Conservation (phyloP, 2,797 vertebrate species). For the Cheirogaleus major region DNA sequence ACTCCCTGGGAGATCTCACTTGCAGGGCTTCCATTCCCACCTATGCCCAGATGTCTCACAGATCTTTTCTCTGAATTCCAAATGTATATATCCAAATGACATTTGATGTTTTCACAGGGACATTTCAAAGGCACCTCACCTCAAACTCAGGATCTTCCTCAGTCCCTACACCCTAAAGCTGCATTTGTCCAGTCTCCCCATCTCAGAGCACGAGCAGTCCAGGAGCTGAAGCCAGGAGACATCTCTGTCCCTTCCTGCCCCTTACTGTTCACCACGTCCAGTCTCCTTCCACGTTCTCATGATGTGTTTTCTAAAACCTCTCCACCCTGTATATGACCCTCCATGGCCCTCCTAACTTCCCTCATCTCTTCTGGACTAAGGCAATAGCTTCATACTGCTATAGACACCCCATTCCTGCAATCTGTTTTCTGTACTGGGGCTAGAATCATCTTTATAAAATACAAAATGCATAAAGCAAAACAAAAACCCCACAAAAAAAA, state of each 20-base stretch:
- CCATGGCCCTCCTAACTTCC: neutral
- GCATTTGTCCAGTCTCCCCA: neutral
- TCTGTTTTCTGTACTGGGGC: neutral
- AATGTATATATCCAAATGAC: neutral
- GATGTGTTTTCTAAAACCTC: neutral
- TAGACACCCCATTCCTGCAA: neutral
- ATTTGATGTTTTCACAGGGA: neutral
- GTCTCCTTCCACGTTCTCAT: neutral
- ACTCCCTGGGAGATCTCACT: neutral
- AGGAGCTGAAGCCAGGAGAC: neutral
- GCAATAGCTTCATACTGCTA: neutral
- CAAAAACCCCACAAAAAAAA: neutral
- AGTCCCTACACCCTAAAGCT: neutral
- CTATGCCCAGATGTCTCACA: neutral
- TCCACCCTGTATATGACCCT: neutral
- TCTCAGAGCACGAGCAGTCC: neutral
- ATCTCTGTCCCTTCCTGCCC: neutral
- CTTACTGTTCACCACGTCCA: neutral
- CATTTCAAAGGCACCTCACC: neutral
- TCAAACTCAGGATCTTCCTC: neutral
- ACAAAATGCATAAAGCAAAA: neutral
- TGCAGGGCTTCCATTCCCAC: neutral
- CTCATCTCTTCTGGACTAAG: neutral
- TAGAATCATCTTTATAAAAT: neutral
- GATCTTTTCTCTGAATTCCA: neutral